phyloP scores from a whole-genome alignment of 2,113 vertebrate species.

The Ailurus styani region DNA sequence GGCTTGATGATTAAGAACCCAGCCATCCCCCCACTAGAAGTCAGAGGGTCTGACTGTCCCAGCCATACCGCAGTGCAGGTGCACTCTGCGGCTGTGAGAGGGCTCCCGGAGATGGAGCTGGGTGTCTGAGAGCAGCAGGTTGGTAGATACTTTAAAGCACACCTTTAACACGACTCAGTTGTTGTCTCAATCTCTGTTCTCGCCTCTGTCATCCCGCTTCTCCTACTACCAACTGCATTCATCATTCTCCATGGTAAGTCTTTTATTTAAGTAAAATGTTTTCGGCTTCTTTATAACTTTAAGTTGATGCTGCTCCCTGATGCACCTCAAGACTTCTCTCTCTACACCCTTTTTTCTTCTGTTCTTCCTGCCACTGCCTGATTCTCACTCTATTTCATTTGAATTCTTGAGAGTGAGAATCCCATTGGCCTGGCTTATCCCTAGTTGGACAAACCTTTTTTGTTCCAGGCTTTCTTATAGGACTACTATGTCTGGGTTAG shows the following conservation, averaged over 20 bases:
- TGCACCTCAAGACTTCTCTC: background rate
- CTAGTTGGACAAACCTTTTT: background rate
- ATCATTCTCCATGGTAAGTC: background rate
- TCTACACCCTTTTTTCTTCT: background rate
- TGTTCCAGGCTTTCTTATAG: background rate
- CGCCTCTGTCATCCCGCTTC: background rate
- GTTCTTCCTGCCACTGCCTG: background rate
- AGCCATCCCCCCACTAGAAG: background rate
- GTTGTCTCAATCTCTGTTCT: background rate
- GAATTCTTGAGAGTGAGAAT: background rate
- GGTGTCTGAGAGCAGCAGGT: background rate
- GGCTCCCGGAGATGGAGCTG: background rate
- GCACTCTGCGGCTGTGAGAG: background rate
- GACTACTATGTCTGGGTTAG: background rate
- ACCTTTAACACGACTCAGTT: background rate
- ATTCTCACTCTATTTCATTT: background rate
- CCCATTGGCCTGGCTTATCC: background rate
- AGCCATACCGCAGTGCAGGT: background rate
- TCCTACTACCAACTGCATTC: background rate
- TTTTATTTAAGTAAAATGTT: background rate
- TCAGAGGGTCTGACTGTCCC: background rate
- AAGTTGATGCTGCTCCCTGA: background rate
- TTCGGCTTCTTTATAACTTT: background rate
- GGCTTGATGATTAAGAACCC: background rate
- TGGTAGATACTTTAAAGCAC: background rate